Percentiles rank a stretch among this genome's conserved stretches.
Evolutionary conservation across 2,888 invertebrate genomes (phyloP).

Genomic region (Priocnemis perturbator): DNA sequence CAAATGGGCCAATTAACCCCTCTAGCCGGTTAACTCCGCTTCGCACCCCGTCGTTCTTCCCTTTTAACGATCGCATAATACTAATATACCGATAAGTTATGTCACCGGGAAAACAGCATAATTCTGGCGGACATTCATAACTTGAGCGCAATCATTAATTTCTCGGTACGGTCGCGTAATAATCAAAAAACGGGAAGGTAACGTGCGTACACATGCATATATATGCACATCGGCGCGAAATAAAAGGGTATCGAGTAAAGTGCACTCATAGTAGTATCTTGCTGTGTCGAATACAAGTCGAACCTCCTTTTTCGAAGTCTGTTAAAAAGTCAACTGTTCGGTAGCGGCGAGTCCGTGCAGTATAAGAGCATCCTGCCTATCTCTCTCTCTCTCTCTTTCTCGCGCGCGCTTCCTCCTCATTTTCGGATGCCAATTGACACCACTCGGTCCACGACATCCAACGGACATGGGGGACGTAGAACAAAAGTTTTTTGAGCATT

Average conservation of each 20-base stretch:
- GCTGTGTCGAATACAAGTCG: too few species aligned
- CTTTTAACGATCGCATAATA: conserved; percentile 43
- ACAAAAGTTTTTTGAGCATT: conserved; percentile 46
- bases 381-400: not conserved
- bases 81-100: conserved; percentile 43
- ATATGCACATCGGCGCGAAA: too few species aligned
- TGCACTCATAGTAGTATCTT: too few species aligned
- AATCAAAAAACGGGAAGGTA: conserved; percentile 17
- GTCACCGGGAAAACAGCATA: conserved; percentile 38
- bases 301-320: too few species aligned
- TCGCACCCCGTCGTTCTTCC: conserved; percentile 26
- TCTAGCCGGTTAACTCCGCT: conserved; percentile 27
- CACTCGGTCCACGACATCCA: conserved; percentile 11
- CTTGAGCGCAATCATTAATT: conserved; percentile 35
- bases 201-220: too few species aligned
- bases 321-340: too few species aligned
- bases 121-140: conserved; percentile 43
- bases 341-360: too few species aligned
- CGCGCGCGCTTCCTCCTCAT: too few species aligned
- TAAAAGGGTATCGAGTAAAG: too few species aligned
- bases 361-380: not conserved
- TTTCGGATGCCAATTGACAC: conserved; percentile 23
- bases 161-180: conserved; percentile 29
- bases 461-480: conserved; percentile 13
- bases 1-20: conserved; percentile 44